These are phyloP conservation scores for Sinocyclocheilus maitianheensis DNA, from an alignment of 2,113 vertebrate genomes.

Conservation along the genomic window DNA sequence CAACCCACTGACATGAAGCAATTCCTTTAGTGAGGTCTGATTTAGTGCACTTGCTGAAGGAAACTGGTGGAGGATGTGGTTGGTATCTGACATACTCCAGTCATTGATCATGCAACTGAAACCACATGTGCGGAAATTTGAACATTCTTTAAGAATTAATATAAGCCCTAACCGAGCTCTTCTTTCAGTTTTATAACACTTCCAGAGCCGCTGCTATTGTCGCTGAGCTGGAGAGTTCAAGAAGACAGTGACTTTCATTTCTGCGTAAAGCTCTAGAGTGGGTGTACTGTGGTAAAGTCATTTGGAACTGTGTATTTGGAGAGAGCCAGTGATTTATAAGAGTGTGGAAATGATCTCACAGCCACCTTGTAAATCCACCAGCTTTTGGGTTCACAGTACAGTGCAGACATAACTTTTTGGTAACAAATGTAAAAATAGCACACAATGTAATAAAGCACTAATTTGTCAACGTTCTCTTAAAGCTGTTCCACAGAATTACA, in stretches of 20 bases:
- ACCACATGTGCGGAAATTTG: conserved; percentile 27
- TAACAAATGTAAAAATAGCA: conserved; percentile 63
- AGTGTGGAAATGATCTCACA: conserved; percentile 68
- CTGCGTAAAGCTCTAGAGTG: conserved; percentile 15
- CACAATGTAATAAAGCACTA: conserved; percentile 54
- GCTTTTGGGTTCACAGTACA: conserved; percentile 54
- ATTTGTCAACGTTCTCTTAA: neutral
- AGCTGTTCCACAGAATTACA: conserved; percentile 24
- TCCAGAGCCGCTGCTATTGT: conserved; percentile 15
- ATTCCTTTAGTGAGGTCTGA: neutral
- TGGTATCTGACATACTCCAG: conserved; percentile 3
- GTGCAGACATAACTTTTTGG: conserved; percentile 59
- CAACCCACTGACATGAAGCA: neutral
- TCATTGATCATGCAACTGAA: conserved; percentile 14
- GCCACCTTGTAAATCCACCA: conserved; percentile 68
- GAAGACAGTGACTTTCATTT: conserved; percentile 36
- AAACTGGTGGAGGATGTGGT: conserved; percentile 20
- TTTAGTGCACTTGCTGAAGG: neutral
- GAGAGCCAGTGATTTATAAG: conserved; percentile 67
- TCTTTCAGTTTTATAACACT: conserved; percentile 29
- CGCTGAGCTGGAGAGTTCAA: conserved; percentile 7
- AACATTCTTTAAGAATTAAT: conserved; percentile 17
- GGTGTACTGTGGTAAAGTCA: conserved; percentile 64
- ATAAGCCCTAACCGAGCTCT: neutral
- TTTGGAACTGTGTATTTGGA: conserved; percentile 57